Conservation (phyloP, 2,888 invertebrate species). For the Cancer borealis region DNA sequence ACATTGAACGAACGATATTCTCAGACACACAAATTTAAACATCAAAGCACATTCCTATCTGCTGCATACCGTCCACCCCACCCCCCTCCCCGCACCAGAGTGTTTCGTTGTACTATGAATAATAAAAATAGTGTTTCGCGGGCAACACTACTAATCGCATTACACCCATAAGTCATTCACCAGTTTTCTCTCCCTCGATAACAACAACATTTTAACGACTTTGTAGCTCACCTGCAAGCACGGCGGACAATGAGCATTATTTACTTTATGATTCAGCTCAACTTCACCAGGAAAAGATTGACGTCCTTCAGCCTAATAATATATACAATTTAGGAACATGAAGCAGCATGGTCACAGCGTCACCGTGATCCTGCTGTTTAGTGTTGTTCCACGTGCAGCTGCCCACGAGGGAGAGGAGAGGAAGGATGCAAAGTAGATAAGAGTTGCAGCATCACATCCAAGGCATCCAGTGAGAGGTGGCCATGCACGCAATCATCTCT, state of each 20-base stretch:
- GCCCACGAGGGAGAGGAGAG: neutral
- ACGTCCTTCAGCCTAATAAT: too few relatives aligned
- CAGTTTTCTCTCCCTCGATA: neutral
- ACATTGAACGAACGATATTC: neutral
- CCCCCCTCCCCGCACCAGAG: neutral
- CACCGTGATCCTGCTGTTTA: too few relatives aligned
- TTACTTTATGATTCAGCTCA: too few relatives aligned
- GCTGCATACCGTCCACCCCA: too few relatives aligned
- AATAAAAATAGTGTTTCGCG: neutral
- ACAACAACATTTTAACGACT: neutral
- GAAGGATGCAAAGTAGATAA: neutral
- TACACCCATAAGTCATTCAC: neutral
- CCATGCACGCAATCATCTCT: neutral
- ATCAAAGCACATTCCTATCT: neutral
- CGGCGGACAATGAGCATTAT: too few relatives aligned
- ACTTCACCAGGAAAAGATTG: too few relatives aligned
- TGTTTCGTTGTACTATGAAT: neutral
- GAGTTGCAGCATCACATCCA: neutral
- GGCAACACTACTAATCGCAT: neutral
- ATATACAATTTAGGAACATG: too few relatives aligned
- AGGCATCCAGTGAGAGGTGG: too few relatives aligned
- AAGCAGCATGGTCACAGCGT: too few relatives aligned
- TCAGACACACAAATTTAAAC: neutral
- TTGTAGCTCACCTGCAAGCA: neutral
- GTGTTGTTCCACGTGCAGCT: neutral